Percentiles rank a stretch among this genome's conserved stretches.
phyloP scores from a whole-genome alignment of 2,797 vertebrate species.

The Taenioides sp. region DNA sequence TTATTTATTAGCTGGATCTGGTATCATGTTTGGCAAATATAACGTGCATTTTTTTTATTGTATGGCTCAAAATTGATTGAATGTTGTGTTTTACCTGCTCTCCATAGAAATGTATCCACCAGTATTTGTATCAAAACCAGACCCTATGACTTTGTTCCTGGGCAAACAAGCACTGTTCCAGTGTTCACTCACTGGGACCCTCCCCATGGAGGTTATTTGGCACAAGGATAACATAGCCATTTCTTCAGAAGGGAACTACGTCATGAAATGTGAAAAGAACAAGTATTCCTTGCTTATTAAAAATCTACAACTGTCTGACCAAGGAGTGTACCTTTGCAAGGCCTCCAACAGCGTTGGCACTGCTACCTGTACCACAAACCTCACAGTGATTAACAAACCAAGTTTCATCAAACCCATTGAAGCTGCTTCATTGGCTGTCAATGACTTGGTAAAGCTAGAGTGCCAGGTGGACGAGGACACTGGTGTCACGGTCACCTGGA shows the following conservation, averaged over 20 bases:
- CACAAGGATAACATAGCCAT: conserved; percentile 91
- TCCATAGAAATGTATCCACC: conserved; percentile 94
- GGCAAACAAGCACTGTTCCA: conserved; percentile 90
- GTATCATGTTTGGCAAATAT: conserved; percentile 21
- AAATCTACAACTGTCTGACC: conserved; percentile 82
- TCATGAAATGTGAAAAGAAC: conserved; percentile 85
- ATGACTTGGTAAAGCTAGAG: conserved; percentile 88
- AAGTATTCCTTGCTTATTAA: conserved; percentile 89
- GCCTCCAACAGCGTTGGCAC: conserved; percentile 94
- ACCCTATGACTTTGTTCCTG: conserved; percentile 91
- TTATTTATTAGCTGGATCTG: conserved; percentile 15
- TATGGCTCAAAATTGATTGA: conserved; percentile 22
- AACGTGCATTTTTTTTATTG: conserved; percentile 23
- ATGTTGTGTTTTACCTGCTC: conserved; percentile 63
- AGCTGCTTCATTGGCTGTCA: conserved; percentile 84
- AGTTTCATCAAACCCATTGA: conserved; percentile 87
- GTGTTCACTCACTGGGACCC: conserved; percentile 90
- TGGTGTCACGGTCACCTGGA: conserved; percentile 90
- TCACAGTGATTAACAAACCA: conserved; percentile 90
- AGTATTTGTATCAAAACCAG: conserved; percentile 92
- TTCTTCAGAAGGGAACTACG: conserved; percentile 80
- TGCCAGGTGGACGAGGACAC: conserved; percentile 96
- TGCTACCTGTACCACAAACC: conserved; percentile 86
- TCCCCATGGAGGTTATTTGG: conserved; percentile 91
- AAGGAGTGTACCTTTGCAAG: conserved; percentile 93